Conservation (phyloP, 2,113 vertebrate species). For the Austrofundulus limnaeus region DNA sequence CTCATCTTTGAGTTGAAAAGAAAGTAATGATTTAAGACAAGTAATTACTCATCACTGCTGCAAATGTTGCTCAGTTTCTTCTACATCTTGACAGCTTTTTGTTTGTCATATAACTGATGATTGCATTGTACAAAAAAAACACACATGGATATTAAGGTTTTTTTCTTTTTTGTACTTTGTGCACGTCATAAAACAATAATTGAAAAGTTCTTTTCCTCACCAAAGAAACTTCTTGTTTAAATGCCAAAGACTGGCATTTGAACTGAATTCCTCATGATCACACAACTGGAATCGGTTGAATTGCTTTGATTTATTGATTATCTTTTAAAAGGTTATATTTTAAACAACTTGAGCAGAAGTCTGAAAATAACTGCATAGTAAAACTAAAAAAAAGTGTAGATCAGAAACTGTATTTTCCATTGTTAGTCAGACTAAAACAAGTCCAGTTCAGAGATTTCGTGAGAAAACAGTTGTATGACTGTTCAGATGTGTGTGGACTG, state of each 20-base stretch:
- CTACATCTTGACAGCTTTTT: too few species aligned
- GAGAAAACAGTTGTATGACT: slow-evolving; percentile 10
- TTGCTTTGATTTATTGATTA: background rate
- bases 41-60: too few species aligned
- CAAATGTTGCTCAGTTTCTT: too few species aligned
- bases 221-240: background rate
- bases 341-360: background rate
- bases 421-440: background rate
- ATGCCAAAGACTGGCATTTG: background rate
- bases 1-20: too few species aligned
- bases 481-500: slow-evolving; percentile 6
- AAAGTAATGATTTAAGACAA: too few species aligned
- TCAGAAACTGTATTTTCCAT: background rate
- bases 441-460: slow-evolving; percentile 28
- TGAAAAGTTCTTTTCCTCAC: background rate
- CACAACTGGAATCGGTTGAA: background rate
- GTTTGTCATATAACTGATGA: too few species aligned
- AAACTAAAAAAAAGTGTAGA: too few species aligned
- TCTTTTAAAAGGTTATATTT: too few species aligned
- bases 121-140: too few species aligned
- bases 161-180: too few species aligned
- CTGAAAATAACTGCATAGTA: background rate
- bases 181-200: background rate
- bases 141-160: too few species aligned
- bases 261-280: background rate